phyloP scores from a whole-genome alignment of 1,140 invertebrate genomes.

The Phymastichus coffea region DNA sequence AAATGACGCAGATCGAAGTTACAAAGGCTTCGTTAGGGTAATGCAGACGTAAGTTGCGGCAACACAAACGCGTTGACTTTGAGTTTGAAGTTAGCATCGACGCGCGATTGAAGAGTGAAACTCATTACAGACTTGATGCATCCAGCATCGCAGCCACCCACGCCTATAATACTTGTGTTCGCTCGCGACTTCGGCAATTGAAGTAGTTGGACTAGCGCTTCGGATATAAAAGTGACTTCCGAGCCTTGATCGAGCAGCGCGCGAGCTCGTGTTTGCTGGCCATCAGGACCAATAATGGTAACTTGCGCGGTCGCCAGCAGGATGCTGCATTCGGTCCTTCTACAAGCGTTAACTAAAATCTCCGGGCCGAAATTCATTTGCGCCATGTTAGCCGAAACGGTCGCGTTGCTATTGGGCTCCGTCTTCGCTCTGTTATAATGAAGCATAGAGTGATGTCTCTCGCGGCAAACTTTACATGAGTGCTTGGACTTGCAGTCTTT shows the following conservation, averaged over 20 bases:
- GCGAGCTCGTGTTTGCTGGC: not conserved
- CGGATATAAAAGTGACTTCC: not conserved
- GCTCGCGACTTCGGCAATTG: not conserved
- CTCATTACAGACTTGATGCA: not conserved
- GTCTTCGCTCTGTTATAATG: not conserved
- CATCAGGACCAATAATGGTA: not conserved
- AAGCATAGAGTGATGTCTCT: not conserved
- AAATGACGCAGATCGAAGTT: not conserved
- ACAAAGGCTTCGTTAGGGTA: no score
- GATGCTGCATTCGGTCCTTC: not conserved
- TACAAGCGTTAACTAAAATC: not conserved
- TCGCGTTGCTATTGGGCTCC: not conserved
- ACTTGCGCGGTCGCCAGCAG: not conserved
- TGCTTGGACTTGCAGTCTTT: not conserved
- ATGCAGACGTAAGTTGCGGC: not conserved
- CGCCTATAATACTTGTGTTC: not conserved
- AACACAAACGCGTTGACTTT: slow-evolving; percentile 3
- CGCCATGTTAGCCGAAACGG: not conserved
- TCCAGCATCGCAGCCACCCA: not conserved
- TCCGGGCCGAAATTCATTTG: not conserved
- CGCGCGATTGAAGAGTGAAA: not conserved
- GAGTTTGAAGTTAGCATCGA: not conserved
- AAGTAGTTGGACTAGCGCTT: not conserved
- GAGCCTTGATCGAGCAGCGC: not conserved
- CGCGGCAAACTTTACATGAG: not conserved